phyloP scores from a whole-genome alignment of 2,113 vertebrate species.

The Mystacornis crossleyi region DNA sequence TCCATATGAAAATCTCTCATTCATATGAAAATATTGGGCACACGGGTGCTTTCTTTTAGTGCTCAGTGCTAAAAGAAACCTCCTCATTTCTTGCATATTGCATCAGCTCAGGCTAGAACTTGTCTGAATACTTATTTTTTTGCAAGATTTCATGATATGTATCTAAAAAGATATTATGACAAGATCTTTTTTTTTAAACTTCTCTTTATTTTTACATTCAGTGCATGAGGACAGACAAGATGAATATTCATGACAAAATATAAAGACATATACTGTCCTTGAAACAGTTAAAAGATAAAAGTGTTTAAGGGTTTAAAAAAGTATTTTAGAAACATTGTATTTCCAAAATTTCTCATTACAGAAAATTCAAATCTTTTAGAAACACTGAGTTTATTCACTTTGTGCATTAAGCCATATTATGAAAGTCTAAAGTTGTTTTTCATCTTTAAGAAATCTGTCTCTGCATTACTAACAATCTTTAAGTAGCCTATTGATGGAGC shows the following conservation, averaged over 20 bases:
- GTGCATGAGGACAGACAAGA: slow-evolving; percentile 2
- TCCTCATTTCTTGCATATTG: not conserved
- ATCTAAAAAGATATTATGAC: not conserved
- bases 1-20: not conserved
- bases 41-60: not conserved
- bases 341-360: slow-evolving; percentile 11
- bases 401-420: not conserved
- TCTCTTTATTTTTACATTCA: slow-evolving; percentile 60
- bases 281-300: not conserved
- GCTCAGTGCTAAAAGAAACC: not conserved
- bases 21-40: not conserved
- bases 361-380: slow-evolving; percentile 15
- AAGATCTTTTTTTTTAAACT: not conserved
- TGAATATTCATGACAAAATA: not conserved
- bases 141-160: not conserved
- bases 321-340: slow-evolving; percentile 6
- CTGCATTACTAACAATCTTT: slow-evolving; percentile 8
- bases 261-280: not conserved
- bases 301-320: slow-evolving; percentile 13
- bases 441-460: not conserved
- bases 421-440: not conserved
- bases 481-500: not conserved
- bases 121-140: not conserved
- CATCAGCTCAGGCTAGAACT: not conserved
- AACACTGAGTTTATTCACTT: not conserved